Conservation (phyloP, 2,888 invertebrate genomes). For the Microctonus brassicae region DNA sequence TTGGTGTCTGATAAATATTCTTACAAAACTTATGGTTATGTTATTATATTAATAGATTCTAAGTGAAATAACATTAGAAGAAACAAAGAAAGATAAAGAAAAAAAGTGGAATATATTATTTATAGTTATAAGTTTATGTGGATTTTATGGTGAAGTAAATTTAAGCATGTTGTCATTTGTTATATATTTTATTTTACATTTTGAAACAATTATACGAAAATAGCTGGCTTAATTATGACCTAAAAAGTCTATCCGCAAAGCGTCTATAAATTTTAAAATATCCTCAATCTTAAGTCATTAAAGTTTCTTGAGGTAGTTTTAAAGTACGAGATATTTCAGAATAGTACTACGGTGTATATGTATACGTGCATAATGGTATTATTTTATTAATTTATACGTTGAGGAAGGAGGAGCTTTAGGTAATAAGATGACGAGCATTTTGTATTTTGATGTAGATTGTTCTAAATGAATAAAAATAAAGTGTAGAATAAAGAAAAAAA, state of each 20-base stretch:
- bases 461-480: neutral
- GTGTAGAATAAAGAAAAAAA: no score
- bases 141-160: no score
- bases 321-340: slow-evolving; percentile 8
- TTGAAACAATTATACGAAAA: neutral
- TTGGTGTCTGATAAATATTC: neutral
- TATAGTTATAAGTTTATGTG: no score
- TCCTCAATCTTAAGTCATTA: neutral
- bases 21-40: neutral
- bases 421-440: slow-evolving; percentile 13
- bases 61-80: no score
- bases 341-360: neutral
- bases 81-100: neutral
- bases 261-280: slow-evolving; percentile 15
- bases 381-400: slow-evolving; percentile 28
- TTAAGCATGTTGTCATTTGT: no score
- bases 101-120: neutral
- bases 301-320: slow-evolving; percentile 2
- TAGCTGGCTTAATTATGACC: neutral
- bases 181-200: neutral
- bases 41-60: neutral
- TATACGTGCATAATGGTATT: neutral
- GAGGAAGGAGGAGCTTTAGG: neutral
- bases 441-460: neutral
- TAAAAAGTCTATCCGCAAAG: neutral